Percentiles rank a stretch among this genome's conserved stretches.
Evolutionary conservation across 2,113 vertebrate species (phyloP).

Genomic region (Centrocercus urophasianus): DNA sequence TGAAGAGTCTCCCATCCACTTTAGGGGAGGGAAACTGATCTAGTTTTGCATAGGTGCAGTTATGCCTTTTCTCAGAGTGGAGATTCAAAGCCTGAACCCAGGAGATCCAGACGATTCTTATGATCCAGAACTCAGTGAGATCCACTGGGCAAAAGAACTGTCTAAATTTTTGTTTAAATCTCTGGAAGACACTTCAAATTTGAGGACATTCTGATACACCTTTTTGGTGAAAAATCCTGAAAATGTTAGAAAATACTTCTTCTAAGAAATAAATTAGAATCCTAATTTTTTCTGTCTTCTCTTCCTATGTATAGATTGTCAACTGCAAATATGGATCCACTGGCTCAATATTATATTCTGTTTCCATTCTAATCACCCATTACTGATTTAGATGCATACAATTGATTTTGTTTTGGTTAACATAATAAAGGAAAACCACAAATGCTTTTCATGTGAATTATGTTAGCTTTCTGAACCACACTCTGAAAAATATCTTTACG

Average conservation of each 20-base stretch:
- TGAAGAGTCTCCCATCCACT: neutral
- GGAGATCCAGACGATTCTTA: neutral
- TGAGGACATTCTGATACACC: neutral
- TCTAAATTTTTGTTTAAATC: neutral
- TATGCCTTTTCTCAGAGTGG: neutral
- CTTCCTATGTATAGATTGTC: neutral
- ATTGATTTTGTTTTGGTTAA: neutral
- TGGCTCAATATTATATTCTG: neutral
- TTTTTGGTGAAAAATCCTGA: neutral
- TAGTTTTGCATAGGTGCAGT: neutral
- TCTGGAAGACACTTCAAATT: neutral
- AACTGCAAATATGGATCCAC: neutral
- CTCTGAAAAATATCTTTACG: neutral
- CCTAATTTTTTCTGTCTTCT: neutral
- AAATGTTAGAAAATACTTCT: neutral
- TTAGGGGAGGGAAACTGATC: neutral
- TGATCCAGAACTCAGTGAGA: neutral
- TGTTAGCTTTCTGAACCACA: neutral
- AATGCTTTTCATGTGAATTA: neutral
- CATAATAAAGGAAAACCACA: slow-evolving; percentile 19
- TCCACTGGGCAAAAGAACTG: neutral
- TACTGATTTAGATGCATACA: neutral
- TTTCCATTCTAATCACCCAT: neutral
- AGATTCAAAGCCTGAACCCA: neutral
- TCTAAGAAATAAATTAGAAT: neutral